phyloP scores from a whole-genome alignment of 2,888 invertebrate species.

The Tethea ocularis region DNA sequence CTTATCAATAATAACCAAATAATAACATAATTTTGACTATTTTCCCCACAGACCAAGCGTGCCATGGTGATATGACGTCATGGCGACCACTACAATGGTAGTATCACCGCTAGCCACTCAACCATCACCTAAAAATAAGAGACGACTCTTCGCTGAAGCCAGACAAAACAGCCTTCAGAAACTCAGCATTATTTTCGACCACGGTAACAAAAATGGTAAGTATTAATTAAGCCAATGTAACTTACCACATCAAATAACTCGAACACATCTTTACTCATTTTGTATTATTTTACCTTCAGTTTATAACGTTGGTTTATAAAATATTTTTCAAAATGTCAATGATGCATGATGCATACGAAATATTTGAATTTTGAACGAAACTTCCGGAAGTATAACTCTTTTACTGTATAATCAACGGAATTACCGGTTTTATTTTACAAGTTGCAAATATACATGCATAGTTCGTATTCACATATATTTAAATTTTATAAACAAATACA shows the following conservation, averaged over 20 bases:
- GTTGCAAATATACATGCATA: not conserved
- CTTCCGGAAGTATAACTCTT: not conserved
- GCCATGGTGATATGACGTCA: conserved; percentile 42
- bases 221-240: conserved; percentile 8
- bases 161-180: conserved; percentile 74
- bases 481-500: not conserved
- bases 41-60: conserved; percentile 6
- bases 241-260: conserved; percentile 48
- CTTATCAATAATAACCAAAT: too few relatives aligned
- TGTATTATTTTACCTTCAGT: conserved; percentile 2
- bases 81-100: conserved; percentile 76
- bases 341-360: not conserved
- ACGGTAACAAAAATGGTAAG: conserved; percentile 71
- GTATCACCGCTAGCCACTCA: conserved; percentile 72
- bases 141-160: conserved; percentile 74
- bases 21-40: not conserved
- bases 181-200: conserved; percentile 76
- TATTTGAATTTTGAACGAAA: not conserved
- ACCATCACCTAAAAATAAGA: conserved; percentile 71
- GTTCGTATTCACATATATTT: not conserved
- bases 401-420: not conserved
- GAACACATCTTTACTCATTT: conserved; percentile 42
- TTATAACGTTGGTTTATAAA: too few relatives aligned
- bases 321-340: not conserved
- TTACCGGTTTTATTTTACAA: not conserved